Base-by-base conservation (phyloP, 2,888 invertebrate species). In the Synergus gifuensis region DNA sequence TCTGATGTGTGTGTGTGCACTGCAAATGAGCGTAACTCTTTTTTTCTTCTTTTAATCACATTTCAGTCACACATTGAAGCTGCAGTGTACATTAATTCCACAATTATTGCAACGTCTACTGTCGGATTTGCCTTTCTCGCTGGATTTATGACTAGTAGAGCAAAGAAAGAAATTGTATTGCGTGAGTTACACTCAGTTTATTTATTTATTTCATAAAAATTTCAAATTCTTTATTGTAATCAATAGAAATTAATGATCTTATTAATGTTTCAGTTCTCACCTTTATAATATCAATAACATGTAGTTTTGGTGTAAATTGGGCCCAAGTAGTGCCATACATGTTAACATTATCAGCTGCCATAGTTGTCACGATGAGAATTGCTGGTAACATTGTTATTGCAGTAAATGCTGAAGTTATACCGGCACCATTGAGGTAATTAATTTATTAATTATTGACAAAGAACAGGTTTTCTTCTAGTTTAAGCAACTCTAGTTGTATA, bases 231-330 rank as follows among this genome's bases (percentile, higher is more conserved):
- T 44, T 40, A 16, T 28, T 58, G 36, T 42, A 76, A 44, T 22
- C 8, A 14, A 40, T 49, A 54, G 69, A 73, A 79, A 62, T 62
- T 22, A 54, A 64, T 62, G 66, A 42, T 14, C 49, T 76, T 63
- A 22, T 16, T 46, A 62, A 46, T 81, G 76, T 86, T 84, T 78
- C 84, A 91, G 91, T 87, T 76, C 81, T 85, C 76, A 85, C 83
- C 60, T 88, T 89, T 79, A 78, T 89, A 64, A 63, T 91, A 80
- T 88, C 89, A 79, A 84, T 88, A 79, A 67, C 86, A 76, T 88
- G 91, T 85, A 84, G 90, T 85, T 89, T 91, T 46, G 90, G 87
- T 76, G 86, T 88, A 80, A 91, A 90, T 86, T 91, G 91, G 91
- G 89, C 86, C 54, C 86, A 90, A 84, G 83, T 87, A 64, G 88